Evolutionary conservation across 64 coral and sea anemone genomes (phyloP), one percentile per base, ranked within the genome.

Genomic region (Stichodactyla helianthus): DNA sequence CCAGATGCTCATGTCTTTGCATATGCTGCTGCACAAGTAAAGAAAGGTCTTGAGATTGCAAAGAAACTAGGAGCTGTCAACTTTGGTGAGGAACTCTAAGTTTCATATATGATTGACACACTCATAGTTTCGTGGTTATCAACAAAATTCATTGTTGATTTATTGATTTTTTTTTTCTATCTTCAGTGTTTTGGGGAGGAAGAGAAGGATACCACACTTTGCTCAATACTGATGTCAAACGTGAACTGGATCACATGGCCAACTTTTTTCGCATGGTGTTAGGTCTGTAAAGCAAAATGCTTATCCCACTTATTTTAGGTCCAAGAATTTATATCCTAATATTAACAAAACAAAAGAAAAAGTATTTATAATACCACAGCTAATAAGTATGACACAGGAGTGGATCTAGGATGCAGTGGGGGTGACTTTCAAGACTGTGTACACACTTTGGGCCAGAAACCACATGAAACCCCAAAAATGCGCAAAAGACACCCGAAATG

Each of bases 41-140:
- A 86, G 71, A 97, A 97, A 77, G 95, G 95, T 27, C 77, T 97
- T 50, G 95, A 97, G 85, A 93, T 93, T 67, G 95, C 91, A 25
- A 93, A 97, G 59, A 97, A 97, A 88, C 85, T 97, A 56, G 95
- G 95, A 88, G 95, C 95, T 81, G 91, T 85, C 61, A 97, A 97
- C 83, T 97, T 91, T 93, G 95, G 95, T 97, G 61, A 18, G 68
- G 10, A 74, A 31, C 14, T 15, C 14, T 58, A 15, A 58, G 8
- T 58, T 11, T 58, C 8, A 58, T 58, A 11, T 11, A 15, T 58
- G 6, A 58, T 58, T 58, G 55, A 58, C 14, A 1, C 35, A 44
- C 35, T 44, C 35, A 44, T 44, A 44, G 2, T 44, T 44, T 44
- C 35, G 2, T 44, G 35, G 35, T 44, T 44, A 44, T 44, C 1